Evolutionary conservation across 2,888 invertebrate species (phyloP), one percentile per base, ranked within the genome.

Genomic region (Macaria notata): DNA sequence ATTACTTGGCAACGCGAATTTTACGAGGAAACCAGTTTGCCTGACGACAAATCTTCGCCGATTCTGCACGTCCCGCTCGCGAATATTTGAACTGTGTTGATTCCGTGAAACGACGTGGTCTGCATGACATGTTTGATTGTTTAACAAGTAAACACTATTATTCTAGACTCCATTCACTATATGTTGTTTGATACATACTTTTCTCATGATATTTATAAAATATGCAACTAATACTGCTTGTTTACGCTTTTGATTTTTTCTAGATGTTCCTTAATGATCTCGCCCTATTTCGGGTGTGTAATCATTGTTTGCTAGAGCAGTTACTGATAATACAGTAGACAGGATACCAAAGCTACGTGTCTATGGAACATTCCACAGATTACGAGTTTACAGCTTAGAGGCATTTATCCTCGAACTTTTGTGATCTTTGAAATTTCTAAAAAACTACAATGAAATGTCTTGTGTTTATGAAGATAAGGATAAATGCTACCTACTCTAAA

Each of bases 1-100:
- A 88, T 84, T 80, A 86, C 84, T 78, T 84, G 82, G 88, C 84
- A 88, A 86, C 84, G 88, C 88, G 79, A 89, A 89, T 84, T 88
- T 91, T 83, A 86, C 82, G 83, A 81, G 84, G 81, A 87, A 90
- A 91, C 89, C 88, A 81, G 90, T 87, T 86, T 83, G 66, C 76
- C 70, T 74, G 75, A 78, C 81, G 84, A 85, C 85, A 86, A 65
- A 81, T 81, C 76, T 75, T 75, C 74, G 61, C 62, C 55, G 59
- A 66, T 59, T 64, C 52, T 56, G 52, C 62, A 59, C 61, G 59
- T 58, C 57, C 59, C 46, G 53, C 30, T 49, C 46, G 54, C 56
- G 54, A 48, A 56, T 64, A 58, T 55, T 55, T 59, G 48, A 50
- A 50, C 31, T 39, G 43, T 33, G 47, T 31, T 31, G 42, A 54